These are phyloP conservation scores for Bombus waltoni DNA, from an alignment of 1,140 invertebrate species.

Conservation along the genomic window DNA sequence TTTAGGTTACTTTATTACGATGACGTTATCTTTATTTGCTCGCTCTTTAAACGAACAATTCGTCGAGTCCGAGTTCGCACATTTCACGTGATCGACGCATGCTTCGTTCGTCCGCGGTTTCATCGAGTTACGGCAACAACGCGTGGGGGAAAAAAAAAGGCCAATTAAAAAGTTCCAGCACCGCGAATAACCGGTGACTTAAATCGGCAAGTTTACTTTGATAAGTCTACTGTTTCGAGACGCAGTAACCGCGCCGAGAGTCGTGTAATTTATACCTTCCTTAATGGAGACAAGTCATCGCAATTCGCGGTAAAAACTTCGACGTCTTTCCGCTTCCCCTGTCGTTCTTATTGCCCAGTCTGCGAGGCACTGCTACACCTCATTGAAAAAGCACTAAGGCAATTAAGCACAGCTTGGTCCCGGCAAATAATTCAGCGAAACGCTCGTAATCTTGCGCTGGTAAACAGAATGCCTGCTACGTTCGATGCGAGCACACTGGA, in stretches of 20 bases:
- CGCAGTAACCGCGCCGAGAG: conserved; percentile 20
- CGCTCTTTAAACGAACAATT: too few species aligned
- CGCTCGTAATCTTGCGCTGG: conserved; percentile 14
- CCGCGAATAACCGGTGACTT: conserved; percentile 26
- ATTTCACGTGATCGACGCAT: too few species aligned
- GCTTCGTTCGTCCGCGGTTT: background rate
- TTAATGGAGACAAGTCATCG: conserved; percentile 61
- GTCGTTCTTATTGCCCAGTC: background rate
- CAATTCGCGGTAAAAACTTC: conserved; percentile 59
- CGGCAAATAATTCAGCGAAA: background rate
- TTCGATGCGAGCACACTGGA: background rate
- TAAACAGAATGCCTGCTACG: background rate
- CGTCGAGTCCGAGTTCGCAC: too few species aligned
- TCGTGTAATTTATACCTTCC: conserved; percentile 61
- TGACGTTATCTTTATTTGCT: too few species aligned
- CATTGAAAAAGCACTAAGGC: conserved; percentile 35
- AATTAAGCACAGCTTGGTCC: conserved; percentile 37
- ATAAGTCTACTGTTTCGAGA: conserved; percentile 34
- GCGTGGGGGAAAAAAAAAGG: background rate
- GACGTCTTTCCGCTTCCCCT: conserved; percentile 36
- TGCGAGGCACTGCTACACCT: background rate
- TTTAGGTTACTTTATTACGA: too few species aligned
- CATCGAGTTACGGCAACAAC: background rate
- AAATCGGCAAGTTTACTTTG: conserved; percentile 34
- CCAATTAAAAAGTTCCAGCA: conserved; percentile 58